Evolutionary conservation across 2,797 vertebrate species (phyloP).

Genomic region (Labeo calbasu): DNA sequence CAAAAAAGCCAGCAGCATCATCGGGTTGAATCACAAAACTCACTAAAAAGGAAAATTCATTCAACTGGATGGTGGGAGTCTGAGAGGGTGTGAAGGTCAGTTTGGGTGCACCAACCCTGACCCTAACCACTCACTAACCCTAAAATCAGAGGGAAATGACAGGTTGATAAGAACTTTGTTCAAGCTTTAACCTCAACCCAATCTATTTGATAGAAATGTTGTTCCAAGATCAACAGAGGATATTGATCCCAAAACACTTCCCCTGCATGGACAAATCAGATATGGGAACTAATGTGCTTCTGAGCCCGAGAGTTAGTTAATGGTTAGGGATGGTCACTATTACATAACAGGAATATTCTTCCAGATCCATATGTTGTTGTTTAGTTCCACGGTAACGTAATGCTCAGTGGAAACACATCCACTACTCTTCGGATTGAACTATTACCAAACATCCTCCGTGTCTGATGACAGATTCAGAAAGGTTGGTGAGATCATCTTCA

Average conservation of each 20-base stretch:
- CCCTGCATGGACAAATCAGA: not conserved
- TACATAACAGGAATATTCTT: not conserved
- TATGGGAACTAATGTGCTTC: too few relatives aligned
- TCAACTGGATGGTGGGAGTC: not conserved
- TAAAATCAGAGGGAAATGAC: not conserved
- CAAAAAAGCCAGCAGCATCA: not conserved
- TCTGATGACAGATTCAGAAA: slow-evolving; percentile 10
- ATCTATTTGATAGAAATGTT: not conserved
- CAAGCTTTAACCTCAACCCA: not conserved
- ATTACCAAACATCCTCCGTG: not conserved
- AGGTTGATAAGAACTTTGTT: slow-evolving; percentile 13
- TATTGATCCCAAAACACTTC: not conserved
- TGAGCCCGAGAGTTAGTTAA: not conserved
- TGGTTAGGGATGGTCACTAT: not conserved
- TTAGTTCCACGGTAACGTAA: not conserved
- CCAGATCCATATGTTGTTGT: not conserved
- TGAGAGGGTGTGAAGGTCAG: not conserved
- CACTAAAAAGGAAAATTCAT: too few relatives aligned
- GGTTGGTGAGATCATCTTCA: slow-evolving; percentile 42
- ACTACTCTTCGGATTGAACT: not conserved
- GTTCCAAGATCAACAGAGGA: not conserved
- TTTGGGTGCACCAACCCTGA: slow-evolving; percentile 1
- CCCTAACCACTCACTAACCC: not conserved
- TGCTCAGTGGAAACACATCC: slow-evolving; percentile 1
- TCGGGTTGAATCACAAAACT: not conserved